These are phyloP conservation scores for Aporophyla lueneburgensis DNA, from an alignment of 2,888 invertebrate species.

Conservation along the genomic window DNA sequence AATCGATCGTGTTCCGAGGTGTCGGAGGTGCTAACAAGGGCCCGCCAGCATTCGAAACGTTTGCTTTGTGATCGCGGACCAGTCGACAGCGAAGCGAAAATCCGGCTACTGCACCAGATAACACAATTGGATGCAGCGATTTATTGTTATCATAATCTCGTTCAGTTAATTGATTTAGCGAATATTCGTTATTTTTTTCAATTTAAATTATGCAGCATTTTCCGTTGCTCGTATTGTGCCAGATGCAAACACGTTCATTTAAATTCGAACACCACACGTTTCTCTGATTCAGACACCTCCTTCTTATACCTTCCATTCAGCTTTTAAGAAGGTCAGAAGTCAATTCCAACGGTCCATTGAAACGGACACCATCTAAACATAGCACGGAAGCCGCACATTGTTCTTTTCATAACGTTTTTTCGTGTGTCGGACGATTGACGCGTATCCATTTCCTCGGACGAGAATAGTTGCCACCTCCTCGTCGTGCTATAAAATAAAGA, in stretches of 20 bases:
- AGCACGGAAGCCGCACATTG: slow-evolving; percentile 84
- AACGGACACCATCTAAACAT: slow-evolving; percentile 84
- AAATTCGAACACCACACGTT: neutral
- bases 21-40: slow-evolving; percentile 89
- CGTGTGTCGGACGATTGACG: slow-evolving; percentile 83
- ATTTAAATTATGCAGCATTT: slow-evolving; percentile 24
- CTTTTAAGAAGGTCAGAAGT: slow-evolving; percentile 67
- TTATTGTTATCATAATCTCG: slow-evolving; percentile 59
- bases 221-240: neutral
- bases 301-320: slow-evolving; percentile 32
- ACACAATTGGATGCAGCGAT: slow-evolving; percentile 58
- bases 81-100: slow-evolving; percentile 54
- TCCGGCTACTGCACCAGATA: slow-evolving; percentile 68
- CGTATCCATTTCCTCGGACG: slow-evolving; percentile 88
- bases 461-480: slow-evolving; percentile 83
- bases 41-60: slow-evolving; percentile 69
- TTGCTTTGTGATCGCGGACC: slow-evolving; percentile 64
- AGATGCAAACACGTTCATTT: neutral
- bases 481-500: slow-evolving; percentile 88
- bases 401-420: slow-evolving; percentile 81
- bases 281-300: slow-evolving; percentile 20
- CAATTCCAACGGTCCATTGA: slow-evolving; percentile 68
- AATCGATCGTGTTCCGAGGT: slow-evolving; percentile 85
- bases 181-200: slow-evolving; percentile 16
- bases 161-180: slow-evolving; percentile 56